phyloP scores from a whole-genome alignment of 2,113 vertebrate genomes.

The Nipponia nippon region DNA sequence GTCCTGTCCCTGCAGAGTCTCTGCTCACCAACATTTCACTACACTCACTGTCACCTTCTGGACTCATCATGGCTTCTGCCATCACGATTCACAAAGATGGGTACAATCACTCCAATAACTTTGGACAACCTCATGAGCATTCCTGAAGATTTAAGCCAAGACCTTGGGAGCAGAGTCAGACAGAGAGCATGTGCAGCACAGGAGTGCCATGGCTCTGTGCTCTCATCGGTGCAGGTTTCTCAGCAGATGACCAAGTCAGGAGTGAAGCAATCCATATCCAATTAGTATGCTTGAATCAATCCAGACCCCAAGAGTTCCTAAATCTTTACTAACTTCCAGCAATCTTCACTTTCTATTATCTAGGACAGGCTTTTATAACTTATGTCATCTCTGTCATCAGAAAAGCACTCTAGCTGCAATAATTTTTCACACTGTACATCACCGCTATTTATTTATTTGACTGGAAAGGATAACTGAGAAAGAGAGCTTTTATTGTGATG shows the following conservation, averaged over 20 bases:
- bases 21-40: not conserved
- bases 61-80: not conserved
- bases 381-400: not conserved
- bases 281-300: not conserved
- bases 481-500: slow-evolving; percentile 24
- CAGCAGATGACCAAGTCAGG: not conserved
- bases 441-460: slow-evolving; percentile 40
- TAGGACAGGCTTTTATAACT: slow-evolving; percentile 9
- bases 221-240: not conserved
- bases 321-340: slow-evolving; percentile 11
- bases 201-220: not conserved
- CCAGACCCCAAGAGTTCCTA: not conserved
- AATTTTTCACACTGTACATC: slow-evolving; percentile 36
- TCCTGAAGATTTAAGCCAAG: not conserved
- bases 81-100: not conserved
- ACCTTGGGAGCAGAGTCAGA: not conserved
- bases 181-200: not conserved
- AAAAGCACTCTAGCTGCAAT: slow-evolving; percentile 29
- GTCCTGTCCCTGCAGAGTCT: not conserved
- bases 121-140: not conserved
- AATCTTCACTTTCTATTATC: slow-evolving; percentile 14
- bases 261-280: not conserved
- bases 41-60: not conserved
- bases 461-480: slow-evolving; percentile 22
- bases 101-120: not conserved